These are phyloP conservation scores for Loris lydekkerianus DNA, from an alignment of 2,797 vertebrate genomes.

Conservation along the genomic window DNA sequence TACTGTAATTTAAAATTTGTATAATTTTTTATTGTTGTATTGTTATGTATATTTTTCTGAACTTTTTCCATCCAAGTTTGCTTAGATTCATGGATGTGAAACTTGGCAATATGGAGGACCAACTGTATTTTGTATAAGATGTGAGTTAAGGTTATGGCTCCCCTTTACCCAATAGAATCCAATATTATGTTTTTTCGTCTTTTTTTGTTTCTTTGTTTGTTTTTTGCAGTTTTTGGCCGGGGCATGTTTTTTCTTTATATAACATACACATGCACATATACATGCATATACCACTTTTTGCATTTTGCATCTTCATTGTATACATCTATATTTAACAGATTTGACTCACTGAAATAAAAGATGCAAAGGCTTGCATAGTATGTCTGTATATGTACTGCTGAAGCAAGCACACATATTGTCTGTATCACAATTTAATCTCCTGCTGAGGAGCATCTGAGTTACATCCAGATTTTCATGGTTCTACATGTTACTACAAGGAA, in stretches of 20 bases:
- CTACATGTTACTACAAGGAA: not conserved
- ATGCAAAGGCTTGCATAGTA: not conserved
- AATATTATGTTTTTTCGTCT: not conserved
- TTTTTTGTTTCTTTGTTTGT: too few relatives aligned
- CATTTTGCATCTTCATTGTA: not conserved
- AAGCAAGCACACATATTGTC: not conserved
- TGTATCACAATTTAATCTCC: not conserved
- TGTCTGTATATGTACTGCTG: not conserved
- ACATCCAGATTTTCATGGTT: not conserved
- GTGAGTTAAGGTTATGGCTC: not conserved
- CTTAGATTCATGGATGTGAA: not conserved
- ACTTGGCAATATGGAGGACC: not conserved
- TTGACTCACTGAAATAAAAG: not conserved
- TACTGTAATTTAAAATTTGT: not conserved
- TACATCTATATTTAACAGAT: not conserved
- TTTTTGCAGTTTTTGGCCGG: too few relatives aligned
- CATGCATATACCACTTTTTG: not conserved
- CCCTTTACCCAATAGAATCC: not conserved
- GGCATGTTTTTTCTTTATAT: not conserved
- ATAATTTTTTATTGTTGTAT: too few relatives aligned
- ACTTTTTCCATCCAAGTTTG: not conserved
- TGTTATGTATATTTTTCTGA: not conserved
- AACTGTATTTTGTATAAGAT: not conserved
- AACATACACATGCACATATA: not conserved
- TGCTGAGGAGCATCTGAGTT: not conserved